Percentiles rank a stretch among this genome's conserved stretches.
These are phyloP conservation scores for Leptestheria dahalacensis DNA, from an alignment of 1,140 invertebrate genomes.

Conservation along the genomic window DNA sequence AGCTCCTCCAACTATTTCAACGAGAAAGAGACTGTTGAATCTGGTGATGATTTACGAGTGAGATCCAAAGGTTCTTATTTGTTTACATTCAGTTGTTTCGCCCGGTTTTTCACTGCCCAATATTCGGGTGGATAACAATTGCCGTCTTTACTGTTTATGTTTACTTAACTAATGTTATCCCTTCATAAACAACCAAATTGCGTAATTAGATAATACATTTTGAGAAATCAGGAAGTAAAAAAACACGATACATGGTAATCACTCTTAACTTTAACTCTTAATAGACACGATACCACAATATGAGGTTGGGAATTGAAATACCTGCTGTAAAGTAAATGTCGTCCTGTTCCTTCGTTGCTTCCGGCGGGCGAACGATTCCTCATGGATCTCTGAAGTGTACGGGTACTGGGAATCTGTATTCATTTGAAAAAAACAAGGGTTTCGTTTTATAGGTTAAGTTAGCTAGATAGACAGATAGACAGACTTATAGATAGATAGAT, in stretches of 20 bases:
- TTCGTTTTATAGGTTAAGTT: too few species aligned
- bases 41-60: slow-evolving; percentile 1
- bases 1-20: slow-evolving; percentile 71
- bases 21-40: slow-evolving; percentile 18
- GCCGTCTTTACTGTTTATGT: slow-evolving; percentile 3
- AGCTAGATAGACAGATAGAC: too few species aligned
- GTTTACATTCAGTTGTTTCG: too few species aligned
- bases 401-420: slow-evolving; percentile 67
- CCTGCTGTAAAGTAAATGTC: slow-evolving; percentile 91
- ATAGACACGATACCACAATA: background rate
- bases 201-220: background rate
- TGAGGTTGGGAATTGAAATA: too few species aligned
- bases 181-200: too few species aligned
- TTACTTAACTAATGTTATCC: too few species aligned
- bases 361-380: slow-evolving; percentile 87
- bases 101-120: slow-evolving; percentile 1
- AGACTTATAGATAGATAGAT: too few species aligned
- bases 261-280: slow-evolving; percentile 6
- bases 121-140: background rate
- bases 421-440: background rate
- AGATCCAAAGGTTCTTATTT: background rate
- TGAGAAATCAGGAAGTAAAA: background rate
- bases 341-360: slow-evolving; percentile 91
- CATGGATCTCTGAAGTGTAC: slow-evolving; percentile 78
- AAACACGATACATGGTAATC: background rate